Evolutionary conservation across 2,888 invertebrate genomes (phyloP), one percentile per base, ranked within the genome.

Genomic region (Palloptera scutellata): DNA sequence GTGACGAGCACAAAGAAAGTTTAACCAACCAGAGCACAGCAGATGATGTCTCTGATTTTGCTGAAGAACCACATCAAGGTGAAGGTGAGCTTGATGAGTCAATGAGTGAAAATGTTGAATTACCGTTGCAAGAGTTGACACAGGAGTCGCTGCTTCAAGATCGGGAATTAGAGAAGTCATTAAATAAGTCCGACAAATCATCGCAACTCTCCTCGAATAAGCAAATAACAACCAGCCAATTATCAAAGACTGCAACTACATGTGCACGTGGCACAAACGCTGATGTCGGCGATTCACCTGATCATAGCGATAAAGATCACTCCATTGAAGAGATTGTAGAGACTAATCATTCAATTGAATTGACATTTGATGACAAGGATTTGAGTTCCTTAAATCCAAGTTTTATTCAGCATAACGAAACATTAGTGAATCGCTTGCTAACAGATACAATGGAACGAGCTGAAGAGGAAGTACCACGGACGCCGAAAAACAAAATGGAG

Each of bases 1-100:
- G 42, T 1, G 52, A 61, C 1, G 53, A 70, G 63, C 42, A 40
- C 15, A 60, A 41, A n/a, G 57, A 68, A 9, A 83, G 81, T 61
- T 68, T 79, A 67, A 79, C 78, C 52, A 83, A 83, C 67, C 82
- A 85, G 69, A 83, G 83, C 68, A 85, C 85, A 20, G 79, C 83
- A 1, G 80, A 84, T 68, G 85, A 85, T 74, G 82, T 84, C 0
- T 85, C 85, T 0, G 85, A 85, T 19, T 73, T 83, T 15, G 74
- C 69, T 3, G 85, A 85, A 43, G 84, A 85, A 43, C 72, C 73
- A 13, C 74, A 72, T 4, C 69, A 70, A 40, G 72, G 15, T 13
- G 57, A 43, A 48, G 68, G 70, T 20, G 60, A 58, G 1, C 11
- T 66, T 13, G 30, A 30, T 30, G 69, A 61, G 17, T 59, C 30